Evolutionary conservation across 2,113 vertebrate species (phyloP).

Genomic region (Corythornis cristatus): DNA sequence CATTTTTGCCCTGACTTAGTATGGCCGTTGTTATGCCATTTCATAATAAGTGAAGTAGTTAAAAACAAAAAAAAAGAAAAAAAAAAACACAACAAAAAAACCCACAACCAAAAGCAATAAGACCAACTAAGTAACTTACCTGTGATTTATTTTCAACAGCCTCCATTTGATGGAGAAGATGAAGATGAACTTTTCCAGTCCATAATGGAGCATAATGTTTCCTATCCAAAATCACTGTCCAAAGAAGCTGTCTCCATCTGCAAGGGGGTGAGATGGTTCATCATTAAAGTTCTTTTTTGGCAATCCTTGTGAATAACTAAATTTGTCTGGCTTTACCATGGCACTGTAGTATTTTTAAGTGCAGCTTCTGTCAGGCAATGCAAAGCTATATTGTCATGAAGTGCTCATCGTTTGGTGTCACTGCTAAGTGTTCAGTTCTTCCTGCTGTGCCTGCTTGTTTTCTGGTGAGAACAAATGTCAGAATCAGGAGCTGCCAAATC

Average conservation of each 20-base stretch:
- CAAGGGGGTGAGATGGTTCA: constrained; percentile 88
- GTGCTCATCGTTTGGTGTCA: not conserved
- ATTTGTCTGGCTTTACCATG: not conserved
- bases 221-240: constrained; percentile 95
- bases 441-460: not conserved
- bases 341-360: not conserved
- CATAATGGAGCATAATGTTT: constrained; percentile 99
- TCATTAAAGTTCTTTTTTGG: not conserved
- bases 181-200: constrained; percentile 98
- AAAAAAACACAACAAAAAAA: too few relatives aligned
- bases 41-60: not conserved
- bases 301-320: not conserved
- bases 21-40: not conserved
- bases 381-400: not conserved
- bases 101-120: not conserved
- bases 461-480: constrained; percentile 13
- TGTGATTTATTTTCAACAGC: constrained; percentile 71
- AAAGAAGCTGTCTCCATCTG: constrained; percentile 98
- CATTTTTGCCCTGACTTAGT: not conserved
- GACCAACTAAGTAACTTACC: not conserved
- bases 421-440: not conserved
- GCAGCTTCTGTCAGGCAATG: not conserved
- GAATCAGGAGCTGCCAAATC: not conserved
- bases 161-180: constrained; percentile 96
- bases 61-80: too few relatives aligned